Conservation (phyloP, 2,113 vertebrate genomes). For the Myotis brandtii region DNA sequence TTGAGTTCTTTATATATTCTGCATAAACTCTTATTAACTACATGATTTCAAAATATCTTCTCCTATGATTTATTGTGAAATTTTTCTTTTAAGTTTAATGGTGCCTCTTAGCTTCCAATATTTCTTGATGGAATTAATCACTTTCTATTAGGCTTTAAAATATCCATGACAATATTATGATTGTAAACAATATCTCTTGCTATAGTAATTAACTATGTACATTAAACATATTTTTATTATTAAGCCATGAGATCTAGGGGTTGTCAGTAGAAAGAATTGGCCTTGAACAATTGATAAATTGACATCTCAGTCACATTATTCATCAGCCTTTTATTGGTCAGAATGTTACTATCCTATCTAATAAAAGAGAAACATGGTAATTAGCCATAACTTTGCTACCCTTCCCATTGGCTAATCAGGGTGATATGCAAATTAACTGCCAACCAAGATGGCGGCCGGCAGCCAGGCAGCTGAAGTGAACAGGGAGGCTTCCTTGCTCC, state of each 20-base stretch:
- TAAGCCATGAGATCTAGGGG: background rate
- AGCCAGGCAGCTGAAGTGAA: too few species aligned
- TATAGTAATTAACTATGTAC: background rate
- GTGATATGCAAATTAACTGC: too few species aligned
- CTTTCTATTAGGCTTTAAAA: conserved; percentile 8
- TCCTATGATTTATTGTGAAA: background rate
- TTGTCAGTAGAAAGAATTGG: background rate
- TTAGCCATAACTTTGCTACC: too few species aligned
- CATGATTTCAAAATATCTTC: background rate
- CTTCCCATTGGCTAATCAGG: too few species aligned
- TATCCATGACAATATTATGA: background rate
- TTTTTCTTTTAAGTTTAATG: background rate
- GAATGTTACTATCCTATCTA: background rate
- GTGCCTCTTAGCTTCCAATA: background rate
- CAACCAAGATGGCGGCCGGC: too few species aligned
- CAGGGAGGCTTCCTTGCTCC: too few species aligned
- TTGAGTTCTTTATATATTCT: background rate
- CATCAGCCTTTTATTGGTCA: background rate
- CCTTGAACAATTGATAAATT: background rate
- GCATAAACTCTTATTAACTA: background rate
- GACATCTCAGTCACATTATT: background rate
- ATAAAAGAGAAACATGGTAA: too few species aligned
- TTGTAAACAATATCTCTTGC: background rate
- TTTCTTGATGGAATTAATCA: background rate
- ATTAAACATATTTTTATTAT: background rate